phyloP scores from a whole-genome alignment of 2,113 vertebrate genomes.

The Anarrhichthys ocellatus region DNA sequence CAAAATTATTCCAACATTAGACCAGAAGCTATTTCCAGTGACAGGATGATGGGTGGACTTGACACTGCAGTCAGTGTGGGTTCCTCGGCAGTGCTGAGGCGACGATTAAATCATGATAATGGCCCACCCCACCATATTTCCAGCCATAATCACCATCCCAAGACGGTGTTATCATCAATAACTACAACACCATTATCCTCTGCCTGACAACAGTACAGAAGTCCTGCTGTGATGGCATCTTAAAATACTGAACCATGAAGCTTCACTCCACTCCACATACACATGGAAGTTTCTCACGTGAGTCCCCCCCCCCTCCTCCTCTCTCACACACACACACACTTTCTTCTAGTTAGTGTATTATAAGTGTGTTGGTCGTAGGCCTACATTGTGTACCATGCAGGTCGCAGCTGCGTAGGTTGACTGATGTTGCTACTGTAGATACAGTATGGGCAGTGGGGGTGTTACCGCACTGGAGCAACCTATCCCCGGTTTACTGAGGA shows the following conservation, averaged over 20 bases:
- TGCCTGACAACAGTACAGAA: conserved; percentile 71
- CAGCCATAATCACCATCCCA: conserved; percentile 65
- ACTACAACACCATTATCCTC: conserved; percentile 68
- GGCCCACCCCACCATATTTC: conserved; percentile 66
- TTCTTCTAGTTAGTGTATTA: conserved; percentile 67
- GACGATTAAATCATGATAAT: conserved; percentile 80
- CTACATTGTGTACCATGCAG: conserved; percentile 81
- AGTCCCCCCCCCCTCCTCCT: conserved; percentile 4
- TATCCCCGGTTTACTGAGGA: conserved; percentile 55
- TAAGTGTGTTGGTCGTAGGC: conserved; percentile 69
- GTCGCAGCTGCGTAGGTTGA: conserved; percentile 75
- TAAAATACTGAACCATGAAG: conserved; percentile 26
- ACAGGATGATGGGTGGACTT: conserved; percentile 79
- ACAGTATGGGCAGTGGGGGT: conserved; percentile 71
- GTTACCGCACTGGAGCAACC: conserved; percentile 68
- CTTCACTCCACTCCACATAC: conserved; percentile 22
- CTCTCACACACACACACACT: conserved; percentile 53
- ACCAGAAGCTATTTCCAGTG: conserved; percentile 70
- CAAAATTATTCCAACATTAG: conserved; percentile 71
- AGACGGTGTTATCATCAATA: conserved; percentile 71
- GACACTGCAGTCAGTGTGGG: conserved; percentile 66
- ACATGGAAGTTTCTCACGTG: conserved; percentile 63
- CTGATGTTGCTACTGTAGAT: conserved; percentile 74
- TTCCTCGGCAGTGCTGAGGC: conserved; percentile 60
- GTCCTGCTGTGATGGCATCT: conserved; percentile 63